Percentiles rank a stretch among this genome's conserved stretches.
Evolutionary conservation across 2,888 invertebrate species (phyloP).

Genomic region (Sussaba pulchella): DNA sequence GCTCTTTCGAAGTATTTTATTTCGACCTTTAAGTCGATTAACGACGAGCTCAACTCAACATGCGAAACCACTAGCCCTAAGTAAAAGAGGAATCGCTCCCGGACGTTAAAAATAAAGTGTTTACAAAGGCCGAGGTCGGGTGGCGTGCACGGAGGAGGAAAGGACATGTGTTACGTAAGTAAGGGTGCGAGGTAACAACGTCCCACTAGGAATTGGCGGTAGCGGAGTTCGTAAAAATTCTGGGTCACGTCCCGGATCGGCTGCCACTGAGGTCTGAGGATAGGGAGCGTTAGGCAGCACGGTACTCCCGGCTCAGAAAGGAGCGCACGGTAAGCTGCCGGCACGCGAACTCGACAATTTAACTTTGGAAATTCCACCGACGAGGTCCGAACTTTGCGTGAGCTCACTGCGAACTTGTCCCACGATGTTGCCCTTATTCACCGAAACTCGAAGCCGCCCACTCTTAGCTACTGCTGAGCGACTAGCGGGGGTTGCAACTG

Average conservation of each 20-base stretch:
- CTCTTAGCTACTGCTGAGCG: constrained; percentile 46
- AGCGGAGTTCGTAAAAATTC: constrained; percentile 54
- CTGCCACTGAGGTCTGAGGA: constrained; percentile 49
- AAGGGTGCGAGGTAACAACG: not conserved
- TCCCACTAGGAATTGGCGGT: not conserved
- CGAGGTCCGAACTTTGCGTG: constrained; percentile 66
- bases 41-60: not conserved
- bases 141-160: not conserved
- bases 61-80: not conserved
- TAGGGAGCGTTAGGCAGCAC: not conserved
- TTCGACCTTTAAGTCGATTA: too few species aligned
- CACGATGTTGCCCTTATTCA: constrained; percentile 79
- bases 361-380: constrained; percentile 67
- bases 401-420: constrained; percentile 76
- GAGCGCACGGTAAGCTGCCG: constrained; percentile 33
- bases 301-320: constrained; percentile 1
- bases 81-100: not conserved
- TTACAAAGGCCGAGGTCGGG: constrained; percentile 8
- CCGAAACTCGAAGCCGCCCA: constrained; percentile 65
- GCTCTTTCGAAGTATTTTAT: too few species aligned
- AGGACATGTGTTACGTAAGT: not conserved
- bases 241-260: constrained; percentile 66
- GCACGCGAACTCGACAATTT: constrained; percentile 68
- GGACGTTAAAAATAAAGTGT: constrained; percentile 4
- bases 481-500: constrained; percentile 56